Evolutionary conservation across 2,888 invertebrate genomes (phyloP), one percentile per base, ranked within the genome.

Genomic region (Neoitamus cyanurus): DNA sequence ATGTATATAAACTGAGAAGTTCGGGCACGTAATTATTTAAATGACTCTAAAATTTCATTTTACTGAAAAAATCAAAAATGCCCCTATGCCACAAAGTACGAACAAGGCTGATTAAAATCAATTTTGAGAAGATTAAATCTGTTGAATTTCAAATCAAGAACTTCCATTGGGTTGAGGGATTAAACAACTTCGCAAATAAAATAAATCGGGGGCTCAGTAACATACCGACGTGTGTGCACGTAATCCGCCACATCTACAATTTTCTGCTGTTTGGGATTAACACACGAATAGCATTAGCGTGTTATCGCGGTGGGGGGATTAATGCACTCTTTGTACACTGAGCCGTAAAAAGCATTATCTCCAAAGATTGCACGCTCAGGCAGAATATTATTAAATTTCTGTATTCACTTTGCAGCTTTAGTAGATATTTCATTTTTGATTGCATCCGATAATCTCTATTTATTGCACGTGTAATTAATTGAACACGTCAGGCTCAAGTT

Each of bases 171-270:
- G 13, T 11, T 31, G n/a, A 15, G n/a, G 30, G 13, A 69, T 20
- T 28, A 69, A 70, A 70, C 11, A 70, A 70, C 70, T 30, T 70
- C 3, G 13, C 31, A 70, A 70, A 70, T 70, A 30, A 70, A 70
- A 70, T 31, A 70, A 70, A 30, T 30, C n/a, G 30, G 28, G 30
- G n/a, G 30, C 31, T 28, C 30, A 30, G 31, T 31, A 70, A 73
- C 36, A 36, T 73, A 31, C 31, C 34, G 20, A 70, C 70, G 30
- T 58, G 58, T 58, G 31, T 31, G 73, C 70, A 30, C 36, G 73
- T 73, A 34, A 73, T 73, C 73, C 73, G 34, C 20, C 31, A 73
- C 73, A 73, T 73, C 34, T 73, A 73, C 73, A 73, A 36, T 37
- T 73, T 73, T 36, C 34, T 73, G 73, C 34, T 34, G 73, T 34